Base-by-base conservation (phyloP, 2,113 vertebrate genomes). In the Girardinichthys multiradiatus region DNA sequence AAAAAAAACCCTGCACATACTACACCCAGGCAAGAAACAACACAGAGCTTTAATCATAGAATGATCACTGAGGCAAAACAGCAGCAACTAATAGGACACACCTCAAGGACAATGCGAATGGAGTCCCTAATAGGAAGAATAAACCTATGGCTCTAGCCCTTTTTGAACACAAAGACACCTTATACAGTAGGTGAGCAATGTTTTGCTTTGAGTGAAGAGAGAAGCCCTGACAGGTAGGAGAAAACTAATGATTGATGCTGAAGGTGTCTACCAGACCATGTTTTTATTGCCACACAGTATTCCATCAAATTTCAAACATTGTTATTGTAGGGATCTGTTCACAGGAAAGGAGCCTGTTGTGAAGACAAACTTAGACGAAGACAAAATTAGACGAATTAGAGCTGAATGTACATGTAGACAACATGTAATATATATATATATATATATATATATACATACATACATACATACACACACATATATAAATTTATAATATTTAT, bases 151-250 rank as follows among this genome's bases (percentile, higher is more conserved):
- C 77, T 72, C 80, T 65, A 66, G 70, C 14, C 1, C 59, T 64
- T 85, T 90, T 92, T 92, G 83, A 92, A 90, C 76, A 71, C 57
- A 68, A 81, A 88, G 68, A 87, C 78, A 85, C 87, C 81, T 88
- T 80, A 79, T 77, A n/a, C n/a, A n/a, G n/a, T n/a, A 90, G 64
- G 70, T 81, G 87, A 68, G 70, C 62, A 30, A 1, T 48, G 80
- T 70, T 82, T 67, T 60, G 48, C 71, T 83, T 81, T 35, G 73
- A 86, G 83, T 65, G 83, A 87, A 76, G 79, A 59, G 35, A 78
- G 59, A 76, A 76, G 77, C 60, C 60, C 48, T 80, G 90, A 89
- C 87, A 87, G 79, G 75, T 73, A 72, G 71, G 72, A 37, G 63
- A 82, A 79, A 69, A 72, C 42, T 67, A 86, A 87, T 74, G 74